Base-by-base conservation (phyloP, 2,888 invertebrate species). In the Himalopsyche tibetana region DNA sequence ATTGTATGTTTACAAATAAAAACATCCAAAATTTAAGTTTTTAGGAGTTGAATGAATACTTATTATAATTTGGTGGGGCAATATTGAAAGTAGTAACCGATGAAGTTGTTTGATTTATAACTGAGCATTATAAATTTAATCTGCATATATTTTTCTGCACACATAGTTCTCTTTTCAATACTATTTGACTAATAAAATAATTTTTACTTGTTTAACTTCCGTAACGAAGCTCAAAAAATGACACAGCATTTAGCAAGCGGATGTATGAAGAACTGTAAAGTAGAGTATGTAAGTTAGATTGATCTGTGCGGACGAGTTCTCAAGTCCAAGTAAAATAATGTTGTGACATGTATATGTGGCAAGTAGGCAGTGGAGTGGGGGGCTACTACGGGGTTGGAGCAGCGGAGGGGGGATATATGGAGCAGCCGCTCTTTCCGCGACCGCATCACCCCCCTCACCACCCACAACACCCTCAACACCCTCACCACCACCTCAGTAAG, bases 361-460 rank as follows among this genome's bases (percentile, higher is more conserved):
- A 88, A 88, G 88, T 85, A 87, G 88, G 88, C 88, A 87, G 88
- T 87, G 91, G 92, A 93, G 92, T 93, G 92, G 93, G 92, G 91
- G 92, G 92, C 90, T 93, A 92, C 92, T 93, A 93, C 92, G 92
- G 92, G 90, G 93, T 93, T 89, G 90, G 90, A 90, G 91, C 90
- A 90, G 90, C 91, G 90, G 90, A 91, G 90, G 90, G 92, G 90
- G 92, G 91, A 91, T 91, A 89, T 87, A 92, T 92, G 89, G 91
- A 91, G 90, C 90, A 87, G 88, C 88, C 89, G 87, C 88, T 89
- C 88, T 88, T 85, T 87, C 89, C 90, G 89, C 92, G 90, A 90
- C 89, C 89, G 55, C 87, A 86, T 63, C 86, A 86, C 85, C 88
- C 84, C 84, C 86, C 85, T 88, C 87, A 85, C 87, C 87, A 84